phyloP scores from a whole-genome alignment of 1,140 invertebrate genomes.

The Episyrphus balteatus region DNA sequence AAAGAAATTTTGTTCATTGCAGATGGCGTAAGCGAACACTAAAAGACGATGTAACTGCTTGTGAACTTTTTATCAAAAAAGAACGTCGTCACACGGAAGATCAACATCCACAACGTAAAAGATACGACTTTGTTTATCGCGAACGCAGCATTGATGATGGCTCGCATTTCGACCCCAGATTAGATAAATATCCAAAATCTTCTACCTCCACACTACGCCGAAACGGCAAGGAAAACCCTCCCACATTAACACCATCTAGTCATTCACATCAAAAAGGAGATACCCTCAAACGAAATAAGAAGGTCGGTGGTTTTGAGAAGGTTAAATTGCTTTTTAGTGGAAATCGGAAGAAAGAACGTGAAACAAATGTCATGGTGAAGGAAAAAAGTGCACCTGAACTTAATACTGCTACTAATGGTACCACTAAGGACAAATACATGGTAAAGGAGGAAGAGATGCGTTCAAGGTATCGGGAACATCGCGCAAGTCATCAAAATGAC shows the following conservation, averaged over 20 bases:
- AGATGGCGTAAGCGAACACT: slow-evolving; percentile 32
- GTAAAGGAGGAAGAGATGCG: slow-evolving; percentile 34
- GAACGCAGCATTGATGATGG: slow-evolving; percentile 51
- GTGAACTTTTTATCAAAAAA: slow-evolving; percentile 36
- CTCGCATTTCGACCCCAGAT: slow-evolving; percentile 47
- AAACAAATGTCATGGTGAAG: slow-evolving; percentile 16
- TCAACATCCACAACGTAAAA: slow-evolving; percentile 23
- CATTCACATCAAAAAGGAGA: slow-evolving; percentile 10
- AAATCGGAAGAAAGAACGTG: slow-evolving; percentile 3
- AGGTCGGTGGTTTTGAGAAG: slow-evolving; percentile 53
- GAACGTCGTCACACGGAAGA: slow-evolving; percentile 42
- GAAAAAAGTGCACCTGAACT: slow-evolving; percentile 22
- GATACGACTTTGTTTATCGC: slow-evolving; percentile 46
- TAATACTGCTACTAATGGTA: slow-evolving; percentile 18
- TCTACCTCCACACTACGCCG: slow-evolving; percentile 22
- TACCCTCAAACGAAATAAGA: slow-evolving; percentile 34
- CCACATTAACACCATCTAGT: background rate
- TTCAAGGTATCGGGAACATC: slow-evolving; percentile 30
- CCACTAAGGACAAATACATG: slow-evolving; percentile 25
- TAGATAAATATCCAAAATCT: slow-evolving; percentile 41
- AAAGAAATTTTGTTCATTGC: slow-evolving; percentile 7
- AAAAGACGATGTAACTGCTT: slow-evolving; percentile 26
- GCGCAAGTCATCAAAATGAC: slow-evolving; percentile 2
- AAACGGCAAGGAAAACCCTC: slow-evolving; percentile 14
- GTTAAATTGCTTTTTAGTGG: slow-evolving; percentile 40